Evolutionary conservation across 1,140 invertebrate species (phyloP).

Genomic region (Hydropsyche tenuis): DNA sequence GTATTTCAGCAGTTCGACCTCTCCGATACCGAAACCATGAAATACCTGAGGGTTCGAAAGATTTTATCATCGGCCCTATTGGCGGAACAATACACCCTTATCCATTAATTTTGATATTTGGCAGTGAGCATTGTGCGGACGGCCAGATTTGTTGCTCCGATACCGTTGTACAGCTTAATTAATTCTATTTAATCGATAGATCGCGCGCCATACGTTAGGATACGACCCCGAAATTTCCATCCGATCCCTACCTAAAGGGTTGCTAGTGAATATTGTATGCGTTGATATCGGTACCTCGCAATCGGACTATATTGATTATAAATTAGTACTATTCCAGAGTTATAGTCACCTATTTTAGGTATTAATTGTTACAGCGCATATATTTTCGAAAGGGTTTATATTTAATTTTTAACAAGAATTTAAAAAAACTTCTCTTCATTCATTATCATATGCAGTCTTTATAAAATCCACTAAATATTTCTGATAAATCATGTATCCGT

Average conservation of each 20-base stretch:
- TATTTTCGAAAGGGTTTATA: no score
- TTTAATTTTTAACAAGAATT: no score
- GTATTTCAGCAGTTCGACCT: conserved; percentile 26
- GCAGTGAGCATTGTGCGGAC: conserved; percentile 15
- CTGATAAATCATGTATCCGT: no score
- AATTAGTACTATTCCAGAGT: no score
- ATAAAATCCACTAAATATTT: no score
- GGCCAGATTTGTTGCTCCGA: conserved; percentile 26
- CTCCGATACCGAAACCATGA: background rate
- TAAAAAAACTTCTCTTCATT: no score
- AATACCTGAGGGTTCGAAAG: conserved; percentile 10
- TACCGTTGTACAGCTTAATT: conserved; percentile 29
- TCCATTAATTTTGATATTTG: conserved; percentile 38
- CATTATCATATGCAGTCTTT: no score
- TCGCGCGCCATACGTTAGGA: background rate
- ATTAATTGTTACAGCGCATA: no score
- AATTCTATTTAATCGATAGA: conserved; percentile 35
- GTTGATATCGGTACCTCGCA: background rate
- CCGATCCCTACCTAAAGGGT: background rate
- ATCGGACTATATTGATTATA: no score
- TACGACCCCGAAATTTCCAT: conserved; percentile 1
- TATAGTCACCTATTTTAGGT: no score
- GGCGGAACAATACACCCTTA: conserved; percentile 38
- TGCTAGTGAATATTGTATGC: conserved; percentile 1
- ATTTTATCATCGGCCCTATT: conserved; percentile 33